Conservation (phyloP, 2,888 invertebrate species). For the Epinotia ramella region DNA sequence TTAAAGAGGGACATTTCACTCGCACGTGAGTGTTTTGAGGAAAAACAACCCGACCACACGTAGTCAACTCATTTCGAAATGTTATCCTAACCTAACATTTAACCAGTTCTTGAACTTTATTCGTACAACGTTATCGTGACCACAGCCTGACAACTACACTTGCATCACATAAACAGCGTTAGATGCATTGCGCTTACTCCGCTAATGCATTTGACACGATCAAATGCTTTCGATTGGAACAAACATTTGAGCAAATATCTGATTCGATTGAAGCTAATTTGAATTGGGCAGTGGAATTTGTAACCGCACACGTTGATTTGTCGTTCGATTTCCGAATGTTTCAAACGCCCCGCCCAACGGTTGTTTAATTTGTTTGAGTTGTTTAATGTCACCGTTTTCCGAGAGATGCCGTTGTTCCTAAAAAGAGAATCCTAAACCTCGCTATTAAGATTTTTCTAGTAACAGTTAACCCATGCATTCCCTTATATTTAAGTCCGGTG, state of each 20-base stretch:
- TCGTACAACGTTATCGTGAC: constrained; percentile 38
- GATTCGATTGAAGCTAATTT: not conserved
- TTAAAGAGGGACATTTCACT: not conserved
- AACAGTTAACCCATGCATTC: not conserved
- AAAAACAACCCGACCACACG: not conserved
- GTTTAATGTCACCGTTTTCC: not conserved
- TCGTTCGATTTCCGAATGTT: constrained; percentile 6
- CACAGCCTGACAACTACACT: constrained; percentile 19
- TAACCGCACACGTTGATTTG: constrained; percentile 16
- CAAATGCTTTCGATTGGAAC: constrained; percentile 10
- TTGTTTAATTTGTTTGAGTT: not conserved
- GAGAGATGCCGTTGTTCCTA: not conserved
- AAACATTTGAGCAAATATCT: constrained; percentile 27
- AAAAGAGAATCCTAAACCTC: not conserved
- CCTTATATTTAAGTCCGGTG: too few relatives aligned
- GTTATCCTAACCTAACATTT: constrained; percentile 23
- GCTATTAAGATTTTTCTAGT: not conserved
- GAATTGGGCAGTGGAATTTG: constrained; percentile 15
- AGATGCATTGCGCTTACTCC: constrained; percentile 28
- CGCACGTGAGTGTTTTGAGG: not conserved
- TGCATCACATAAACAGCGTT: constrained; percentile 36
- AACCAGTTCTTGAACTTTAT: constrained; percentile 30
- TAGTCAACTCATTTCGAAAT: constrained; percentile 14
- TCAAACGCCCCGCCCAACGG: not conserved
- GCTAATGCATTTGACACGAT: constrained; percentile 45